A percentile compares a stretch with the other conserved stretches of the same genome.
Conservation (phyloP, 1,140 invertebrate species). For the Dinothrombium tinctorium region DNA sequence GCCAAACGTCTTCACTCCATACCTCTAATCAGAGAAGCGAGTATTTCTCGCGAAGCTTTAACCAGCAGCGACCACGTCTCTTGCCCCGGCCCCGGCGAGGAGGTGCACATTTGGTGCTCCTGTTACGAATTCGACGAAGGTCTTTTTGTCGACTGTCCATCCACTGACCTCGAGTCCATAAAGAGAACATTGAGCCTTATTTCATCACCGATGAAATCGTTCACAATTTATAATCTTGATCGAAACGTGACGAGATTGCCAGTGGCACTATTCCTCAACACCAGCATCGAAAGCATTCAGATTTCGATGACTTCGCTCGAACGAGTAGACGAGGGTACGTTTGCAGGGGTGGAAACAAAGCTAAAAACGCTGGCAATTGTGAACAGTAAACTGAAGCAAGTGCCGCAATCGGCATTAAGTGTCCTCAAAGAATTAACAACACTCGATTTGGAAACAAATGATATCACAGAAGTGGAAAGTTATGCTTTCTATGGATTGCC, state of each 20-base stretch:
- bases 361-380: constrained; percentile 55
- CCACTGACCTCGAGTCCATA: constrained; percentile 35
- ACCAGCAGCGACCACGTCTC: too few species aligned
- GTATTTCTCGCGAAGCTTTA: too few species aligned
- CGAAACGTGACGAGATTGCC: constrained; percentile 40
- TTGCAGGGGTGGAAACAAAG: constrained; percentile 40
- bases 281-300: constrained; percentile 45
- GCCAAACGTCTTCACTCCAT: too few species aligned
- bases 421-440: constrained; percentile 41
- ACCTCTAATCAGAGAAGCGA: too few species aligned
- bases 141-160: constrained; percentile 63
- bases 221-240: constrained; percentile 64
- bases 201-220: constrained; percentile 38
- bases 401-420: constrained; percentile 53
- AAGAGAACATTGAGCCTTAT: constrained; percentile 28
- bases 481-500: constrained; percentile 63
- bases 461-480: constrained; percentile 51
- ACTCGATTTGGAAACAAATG: constrained; percentile 60
- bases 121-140: constrained; percentile 77
- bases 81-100: too few species aligned
- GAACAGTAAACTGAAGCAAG: constrained; percentile 45
- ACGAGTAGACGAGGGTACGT: constrained; percentile 43
- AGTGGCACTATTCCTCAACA: constrained; percentile 37
- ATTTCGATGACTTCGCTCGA: constrained; percentile 48
- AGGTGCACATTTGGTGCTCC: too few species aligned